Percentiles rank a stretch among this genome's conserved stretches.
Evolutionary conservation across 2,797 vertebrate species (phyloP).

Genomic region (Falco concolor): DNA sequence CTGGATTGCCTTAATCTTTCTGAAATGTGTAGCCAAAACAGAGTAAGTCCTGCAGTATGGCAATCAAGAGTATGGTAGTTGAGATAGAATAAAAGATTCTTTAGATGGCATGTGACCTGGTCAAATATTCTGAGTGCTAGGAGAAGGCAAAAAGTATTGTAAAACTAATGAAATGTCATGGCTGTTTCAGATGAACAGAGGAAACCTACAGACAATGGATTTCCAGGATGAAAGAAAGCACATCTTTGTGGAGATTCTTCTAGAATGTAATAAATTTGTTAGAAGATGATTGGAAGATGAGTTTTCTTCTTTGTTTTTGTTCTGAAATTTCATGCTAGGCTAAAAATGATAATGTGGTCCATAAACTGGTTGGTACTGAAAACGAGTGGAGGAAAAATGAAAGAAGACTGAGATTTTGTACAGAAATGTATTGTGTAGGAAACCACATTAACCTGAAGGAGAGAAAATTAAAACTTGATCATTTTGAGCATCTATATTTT

Average conservation of each 20-base stretch:
- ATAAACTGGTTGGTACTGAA: neutral
- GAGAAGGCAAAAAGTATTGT: neutral
- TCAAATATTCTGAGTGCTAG: neutral
- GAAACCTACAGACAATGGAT: neutral
- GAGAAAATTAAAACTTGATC: neutral
- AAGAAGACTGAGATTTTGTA: neutral
- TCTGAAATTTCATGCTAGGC: neutral
- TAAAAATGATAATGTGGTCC: neutral
- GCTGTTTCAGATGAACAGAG: neutral
- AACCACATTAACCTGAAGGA: neutral
- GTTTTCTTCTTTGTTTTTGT: neutral
- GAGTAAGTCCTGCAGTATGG: neutral
- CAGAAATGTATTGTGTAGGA: neutral
- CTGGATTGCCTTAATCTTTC: neutral
- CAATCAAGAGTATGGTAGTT: neutral
- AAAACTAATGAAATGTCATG: neutral
- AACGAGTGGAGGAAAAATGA: neutral
- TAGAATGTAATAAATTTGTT: neutral
- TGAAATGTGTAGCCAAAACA: neutral
- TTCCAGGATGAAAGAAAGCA: neutral
- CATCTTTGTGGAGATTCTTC: neutral
- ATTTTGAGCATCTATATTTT: neutral
- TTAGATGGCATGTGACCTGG: neutral
- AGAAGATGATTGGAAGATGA: neutral
- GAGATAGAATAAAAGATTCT: neutral